Base-by-base conservation (phyloP, 2,113 vertebrate species). In the Eleginops maclovinus region DNA sequence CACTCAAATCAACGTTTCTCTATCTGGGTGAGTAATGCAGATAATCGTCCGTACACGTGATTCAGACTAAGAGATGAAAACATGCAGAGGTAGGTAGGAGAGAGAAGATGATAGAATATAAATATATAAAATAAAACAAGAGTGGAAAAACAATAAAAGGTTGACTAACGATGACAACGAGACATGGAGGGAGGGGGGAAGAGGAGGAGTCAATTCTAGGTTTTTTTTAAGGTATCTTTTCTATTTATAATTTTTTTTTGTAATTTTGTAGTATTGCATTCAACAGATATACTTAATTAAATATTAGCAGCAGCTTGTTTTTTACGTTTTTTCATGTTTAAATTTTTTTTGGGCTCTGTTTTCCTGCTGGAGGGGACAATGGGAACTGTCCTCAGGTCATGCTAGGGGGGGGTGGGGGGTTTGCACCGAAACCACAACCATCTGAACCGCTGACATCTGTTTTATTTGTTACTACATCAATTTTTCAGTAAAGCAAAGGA, bases 301-400 rank as follows among this genome's bases (percentile, higher is more conserved):
- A 68, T 55, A 95, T 77, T 92, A 95, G 94, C 90, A 85, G 78
- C 46, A 87, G 85, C 92, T 93, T 31, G 15, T 87, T 87, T 87
- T 73, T 89, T 62, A 8, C 9, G 77, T 77, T 61, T 83, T 83
- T 90, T 49, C 50, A 68, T 60, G 55, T 90, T 87, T 62, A 70
- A 24, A 66, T 86, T 86, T 91, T 88, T 91, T 75, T 91, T 78
- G 87, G 87, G 94, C 95, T 96, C 95, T 92, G 93, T 95, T 94
- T 91, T 93, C 86, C 87, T 87, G 93, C 93, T 88, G 96, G 91
- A 69, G 77, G 93, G 88, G 82, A 81, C 87, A 93, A 91, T 22
- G 80, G 49, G 17, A 73, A 53, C 53, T 92, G 94, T 31, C 19
- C 51, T 84, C 83, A 84, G 87, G 49, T 60, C 58, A 70, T 53